Evolutionary conservation across 2,113 vertebrate species (phyloP), one percentile per base, ranked within the genome.

Genomic region (Potamarius usumacintae): DNA sequence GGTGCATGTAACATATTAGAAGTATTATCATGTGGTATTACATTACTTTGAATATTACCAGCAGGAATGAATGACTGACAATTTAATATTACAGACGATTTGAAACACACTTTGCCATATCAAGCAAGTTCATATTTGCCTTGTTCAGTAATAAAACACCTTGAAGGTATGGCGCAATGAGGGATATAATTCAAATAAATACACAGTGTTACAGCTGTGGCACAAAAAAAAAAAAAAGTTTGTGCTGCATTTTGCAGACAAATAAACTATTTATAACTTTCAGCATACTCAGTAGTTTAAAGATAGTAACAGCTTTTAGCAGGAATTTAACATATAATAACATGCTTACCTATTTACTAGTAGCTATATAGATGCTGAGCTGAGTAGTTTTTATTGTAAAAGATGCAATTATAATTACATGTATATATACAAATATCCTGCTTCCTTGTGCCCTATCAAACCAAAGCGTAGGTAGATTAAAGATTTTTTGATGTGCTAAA

Each of bases 401-500:
- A 58, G 30, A 55, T 2, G 1, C 27, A 82, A 57, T 4, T 30
- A 57, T 25, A 84, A 69, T 34, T n/a, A 18, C 27, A 81, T 76
- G 53, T 58, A 48, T 42, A 72, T 67, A 42, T 6, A 58, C 25
- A 78, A 77, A 52, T 85, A 67, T 30, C 55, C 82, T 55, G 81
- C 48, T 80, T 69, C 42, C 74, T 79, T 69, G 76, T 78, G 34
- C 67, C 74, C 53, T 83, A 71, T 30, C 86, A 83, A 83, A 83
- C 83, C 89, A 88, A 90, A 88, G 86, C 62, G 63, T 83, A 85
- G 30, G 42, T 82, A 78, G 48, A 30, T 62, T 72, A 34, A 82
- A 42, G 22, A 58, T 62, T 67, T 85, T 85, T 82, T 25, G 10
- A 88, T 83, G 52, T 62, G 67, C 71, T 58, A 57, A 81, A 77